These are phyloP conservation scores for Hyppa rectilinea DNA, from an alignment of 2,888 invertebrate species.

Conservation along the genomic window DNA sequence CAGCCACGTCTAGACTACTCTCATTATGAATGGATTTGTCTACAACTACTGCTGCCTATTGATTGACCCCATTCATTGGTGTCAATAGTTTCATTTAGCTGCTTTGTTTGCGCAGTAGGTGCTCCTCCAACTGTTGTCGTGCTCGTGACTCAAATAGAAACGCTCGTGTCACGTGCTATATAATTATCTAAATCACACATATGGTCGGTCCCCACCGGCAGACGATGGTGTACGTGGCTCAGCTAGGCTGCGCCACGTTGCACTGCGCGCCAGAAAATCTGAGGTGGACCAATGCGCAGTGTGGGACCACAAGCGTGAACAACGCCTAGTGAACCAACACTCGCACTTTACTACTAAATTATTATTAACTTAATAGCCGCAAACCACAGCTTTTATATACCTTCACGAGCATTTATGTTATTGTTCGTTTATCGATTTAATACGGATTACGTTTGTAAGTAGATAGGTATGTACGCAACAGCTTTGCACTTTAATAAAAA, in stretches of 20 bases:
- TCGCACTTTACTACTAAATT: constrained; percentile 63
- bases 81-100: constrained; percentile 50
- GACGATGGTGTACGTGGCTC: constrained; percentile 51
- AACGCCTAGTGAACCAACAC: constrained; percentile 41
- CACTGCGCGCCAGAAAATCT: constrained; percentile 49
- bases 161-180: constrained; percentile 31
- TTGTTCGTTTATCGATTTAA: constrained; percentile 76
- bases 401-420: constrained; percentile 58
- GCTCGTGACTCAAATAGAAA: constrained; percentile 24
- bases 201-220: constrained; percentile 51
- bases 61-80: constrained; percentile 73
- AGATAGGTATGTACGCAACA: constrained; percentile 62
- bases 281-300: constrained; percentile 77
- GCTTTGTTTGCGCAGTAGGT: constrained; percentile 25
- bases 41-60: constrained; percentile 62
- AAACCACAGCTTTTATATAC: constrained; percentile 67
- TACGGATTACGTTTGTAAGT: constrained; percentile 75
- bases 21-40: constrained; percentile 53
- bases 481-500: constrained; percentile 67
- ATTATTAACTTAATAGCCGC: constrained; percentile 71
- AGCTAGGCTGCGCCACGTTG: constrained; percentile 45
- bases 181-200: constrained; percentile 47
- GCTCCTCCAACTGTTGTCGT: constrained; percentile 18
- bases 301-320: constrained; percentile 64
- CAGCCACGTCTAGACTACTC: constrained; percentile 66